Conservation (phyloP, 2,797 vertebrate species). For the Staurois parvus region DNA sequence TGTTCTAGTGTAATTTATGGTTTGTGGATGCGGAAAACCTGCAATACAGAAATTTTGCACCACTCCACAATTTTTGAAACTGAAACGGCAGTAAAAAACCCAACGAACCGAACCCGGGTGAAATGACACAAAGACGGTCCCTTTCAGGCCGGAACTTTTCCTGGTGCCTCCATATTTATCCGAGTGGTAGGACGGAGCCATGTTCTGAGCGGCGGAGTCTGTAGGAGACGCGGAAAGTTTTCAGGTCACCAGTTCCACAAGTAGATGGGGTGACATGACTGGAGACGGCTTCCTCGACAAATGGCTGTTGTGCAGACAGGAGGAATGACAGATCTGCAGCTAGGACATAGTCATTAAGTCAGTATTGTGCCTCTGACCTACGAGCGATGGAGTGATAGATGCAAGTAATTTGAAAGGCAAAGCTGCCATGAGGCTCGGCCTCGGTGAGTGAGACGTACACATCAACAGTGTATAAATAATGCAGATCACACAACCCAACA, state of each 20-base stretch:
- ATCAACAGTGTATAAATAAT: conserved; percentile 73
- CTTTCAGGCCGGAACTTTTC: background rate
- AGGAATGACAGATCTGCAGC: conserved; percentile 73
- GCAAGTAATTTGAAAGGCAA: conserved; percentile 76
- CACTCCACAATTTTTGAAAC: no score
- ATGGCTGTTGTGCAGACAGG: conserved; percentile 75
- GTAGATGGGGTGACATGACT: background rate
- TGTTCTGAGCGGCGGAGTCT: background rate
- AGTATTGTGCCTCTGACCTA: conserved; percentile 72
- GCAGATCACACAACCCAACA: conserved; percentile 62
- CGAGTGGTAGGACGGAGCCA: no score
- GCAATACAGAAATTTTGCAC: no score
- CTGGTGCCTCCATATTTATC: background rate
- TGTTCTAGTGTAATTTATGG: no score
- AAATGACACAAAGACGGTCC: background rate
- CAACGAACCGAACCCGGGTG: no score
- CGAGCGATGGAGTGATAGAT: conserved; percentile 75
- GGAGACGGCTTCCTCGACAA: conserved; percentile 57
- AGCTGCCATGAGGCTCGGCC: conserved; percentile 70
- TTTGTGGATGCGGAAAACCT: no score
- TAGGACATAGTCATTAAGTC: conserved; percentile 76
- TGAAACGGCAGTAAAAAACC: no score
- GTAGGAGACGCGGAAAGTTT: conserved; percentile 16
- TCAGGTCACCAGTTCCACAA: conserved; percentile 30
- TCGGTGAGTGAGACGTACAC: conserved; percentile 66